Evolutionary conservation across 2,888 invertebrate species (phyloP), one percentile per base, ranked within the genome.

Genomic region (Ethmia dodecea): DNA sequence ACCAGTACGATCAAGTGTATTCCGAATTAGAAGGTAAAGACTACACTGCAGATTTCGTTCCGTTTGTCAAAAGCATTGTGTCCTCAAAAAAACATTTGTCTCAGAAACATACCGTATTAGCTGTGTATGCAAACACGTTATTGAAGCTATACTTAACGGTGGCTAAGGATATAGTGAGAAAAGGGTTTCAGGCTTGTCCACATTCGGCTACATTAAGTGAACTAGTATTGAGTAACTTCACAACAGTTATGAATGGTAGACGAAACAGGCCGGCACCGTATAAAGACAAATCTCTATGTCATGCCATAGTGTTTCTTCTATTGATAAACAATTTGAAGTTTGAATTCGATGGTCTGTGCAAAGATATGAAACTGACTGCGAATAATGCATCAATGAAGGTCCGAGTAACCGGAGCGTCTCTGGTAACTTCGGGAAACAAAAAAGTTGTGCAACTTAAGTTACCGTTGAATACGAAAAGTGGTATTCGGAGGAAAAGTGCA

Each of bases 281-380:
- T 9, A 77, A 72, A 43, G 86, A 86, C 28, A 86, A 79, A 36
- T 51, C 75, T 0, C 40, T 84, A 4, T 83, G 83, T 28, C 66
- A 80, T 18, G 69, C 71, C 0, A 54, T 84, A 33, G 79, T 86
- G 0, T 67, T 80, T 12, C 41, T 78, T 12, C 45, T 84, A 11
- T 35, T 84, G 1, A 50, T 86, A 11, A 81, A 75, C 45, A 68
- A 75, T 37, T 71, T 59, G 22, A 79, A 74, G 40, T 60, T 77
- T 47, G 63, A 71, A 1, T 38, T 80, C 4, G 72, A 73, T 0
- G 50, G 52, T 1, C 39, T 86, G 0, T 68, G 72, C 38, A 60
- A 66, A 9, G 52, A 58, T 2, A 30, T 66, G 0, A 84, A 80
- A 26, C 34, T 73, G 2, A 60, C 73, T 0, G 47, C 62, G 0